Evolutionary conservation across 1,140 invertebrate species (phyloP), one percentile per base, ranked within the genome.

Genomic region (Elymnias hypermnestra): DNA sequence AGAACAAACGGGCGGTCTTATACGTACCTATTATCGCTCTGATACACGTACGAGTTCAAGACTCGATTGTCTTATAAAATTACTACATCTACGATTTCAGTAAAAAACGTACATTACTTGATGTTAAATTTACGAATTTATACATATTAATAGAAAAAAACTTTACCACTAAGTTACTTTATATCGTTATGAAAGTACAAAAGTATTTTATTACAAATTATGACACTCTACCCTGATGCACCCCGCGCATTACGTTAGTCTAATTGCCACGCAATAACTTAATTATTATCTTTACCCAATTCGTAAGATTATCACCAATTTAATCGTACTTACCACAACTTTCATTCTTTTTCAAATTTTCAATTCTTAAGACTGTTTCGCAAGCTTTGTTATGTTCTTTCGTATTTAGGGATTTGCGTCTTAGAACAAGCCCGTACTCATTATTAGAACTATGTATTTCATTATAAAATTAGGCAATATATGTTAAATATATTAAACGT

Each of bases 171-270:
- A 82, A 83, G 66, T 77, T 84, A 82, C 63, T 77, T 53, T 49
- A 73, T 78, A 81, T 36, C 58, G 35, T 72, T 84, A 85, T 57
- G 78, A 85, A 85, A 83, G 82, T 85, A 85, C 82, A 85, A 83
- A 84, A 83, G 57, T 71, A 71, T 68, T 65, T 71, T 72, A 73
- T 72, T 79, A 79, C 72, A 72, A 81, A 75, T 74, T 79, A 84
- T 83, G 83, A 86, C 81, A 87, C 74, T 81, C 86, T 87, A 87
- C 86, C 86, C 86, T 87, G 86, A 86, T 86, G 69, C 75, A 87
- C 79, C 82, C 86, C 81, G 83, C 83, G 74, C 79, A 66, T 83
- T 77, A 76, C 62, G 63, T 72, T 72, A 81, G 44, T 66, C 65
- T 82, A 78, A 81, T 85, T 82, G 77, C 79, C 79, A 77, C 71